Evolutionary conservation across 2,888 invertebrate genomes (phyloP), one percentile per base, ranked within the genome.

Genomic region (Nymphalis polychloros): DNA sequence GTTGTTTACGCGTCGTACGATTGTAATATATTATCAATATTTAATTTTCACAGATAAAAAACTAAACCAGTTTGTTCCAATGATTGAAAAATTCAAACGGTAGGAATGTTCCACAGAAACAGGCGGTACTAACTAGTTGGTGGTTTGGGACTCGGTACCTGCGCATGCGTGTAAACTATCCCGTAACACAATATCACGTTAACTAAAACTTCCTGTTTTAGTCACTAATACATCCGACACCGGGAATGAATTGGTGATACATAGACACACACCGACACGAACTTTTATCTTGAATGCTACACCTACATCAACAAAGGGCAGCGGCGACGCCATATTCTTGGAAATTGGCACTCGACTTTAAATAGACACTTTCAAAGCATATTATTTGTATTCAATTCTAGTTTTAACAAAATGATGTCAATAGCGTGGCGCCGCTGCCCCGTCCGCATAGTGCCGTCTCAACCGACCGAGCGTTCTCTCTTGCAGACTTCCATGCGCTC

Each of bases 401-500:
- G 13, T 10, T 4, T 13, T 3, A 41, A 10, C 41, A 13, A 23
- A 20, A 23, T 2, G 19, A 1, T 8, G 19, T 13, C 0, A 4
- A 8, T 19, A 8, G 50, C 52, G 53, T 53, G 66, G 49, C 41
- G 62, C 53, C 84, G 84, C 85, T 80, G 85, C 86, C 84, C 84
- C 68, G 31, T 61, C 52, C 35, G 35, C 63, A 55, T 20, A 35
- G 60, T 59, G 67, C 81, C 71, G 72, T 73, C 69, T 75, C 71
- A 77, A 72, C 84, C 83, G 85, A 86, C 82, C 82, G 82, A 83
- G 85, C 83, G 81, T 86, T 90, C 81, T 90, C 86, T 92, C 94
- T 95, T 95, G 93, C 95, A 95, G 95, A 95, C 95, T 95, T 95
- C 95, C 95, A 94, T 93, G 94, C 94, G 92, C 94, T 95, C 94